Conservation (phyloP, 1,140 invertebrate species). For the Anthonomus grandis region DNA sequence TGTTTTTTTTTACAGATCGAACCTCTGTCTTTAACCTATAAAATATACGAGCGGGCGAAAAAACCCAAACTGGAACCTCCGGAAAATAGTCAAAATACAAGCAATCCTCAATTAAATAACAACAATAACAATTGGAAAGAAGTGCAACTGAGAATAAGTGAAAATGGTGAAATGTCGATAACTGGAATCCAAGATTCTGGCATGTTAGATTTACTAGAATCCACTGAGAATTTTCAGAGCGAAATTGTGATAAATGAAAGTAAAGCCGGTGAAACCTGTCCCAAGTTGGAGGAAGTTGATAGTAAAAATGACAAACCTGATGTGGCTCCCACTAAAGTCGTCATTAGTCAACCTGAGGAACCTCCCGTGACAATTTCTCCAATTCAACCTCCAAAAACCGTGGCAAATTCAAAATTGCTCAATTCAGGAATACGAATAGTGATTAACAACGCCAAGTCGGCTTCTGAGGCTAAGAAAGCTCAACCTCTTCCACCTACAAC, state of each 20-base stretch:
- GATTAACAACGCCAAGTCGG: neutral
- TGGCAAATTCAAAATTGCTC: neutral
- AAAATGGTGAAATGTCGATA: constrained; percentile 67
- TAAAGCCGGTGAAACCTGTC: constrained; percentile 2
- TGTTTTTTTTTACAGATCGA: constrained; percentile 55
- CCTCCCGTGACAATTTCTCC: neutral
- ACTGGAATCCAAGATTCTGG: constrained; percentile 51
- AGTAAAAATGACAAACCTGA: neutral
- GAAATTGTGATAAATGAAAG: constrained; percentile 30
- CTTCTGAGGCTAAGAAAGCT: neutral
- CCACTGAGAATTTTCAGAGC: constrained; percentile 20
- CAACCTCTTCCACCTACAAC: neutral
- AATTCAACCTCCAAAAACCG: neutral
- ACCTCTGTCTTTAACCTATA: constrained; percentile 55
- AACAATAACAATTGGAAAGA: constrained; percentile 57
- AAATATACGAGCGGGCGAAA: constrained; percentile 55
- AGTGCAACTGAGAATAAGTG: constrained; percentile 66
- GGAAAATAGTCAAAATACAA: constrained; percentile 14
- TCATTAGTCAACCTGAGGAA: constrained; percentile 8
- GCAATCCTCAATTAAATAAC: neutral
- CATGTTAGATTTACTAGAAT: constrained; percentile 19
- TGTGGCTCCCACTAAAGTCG: constrained; percentile 16
- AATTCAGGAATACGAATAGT: neutral
- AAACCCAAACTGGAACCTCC: constrained; percentile 32
- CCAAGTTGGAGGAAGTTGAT: neutral